phyloP scores from a whole-genome alignment of 1,140 invertebrate genomes.

The Drosophila cardini region DNA sequence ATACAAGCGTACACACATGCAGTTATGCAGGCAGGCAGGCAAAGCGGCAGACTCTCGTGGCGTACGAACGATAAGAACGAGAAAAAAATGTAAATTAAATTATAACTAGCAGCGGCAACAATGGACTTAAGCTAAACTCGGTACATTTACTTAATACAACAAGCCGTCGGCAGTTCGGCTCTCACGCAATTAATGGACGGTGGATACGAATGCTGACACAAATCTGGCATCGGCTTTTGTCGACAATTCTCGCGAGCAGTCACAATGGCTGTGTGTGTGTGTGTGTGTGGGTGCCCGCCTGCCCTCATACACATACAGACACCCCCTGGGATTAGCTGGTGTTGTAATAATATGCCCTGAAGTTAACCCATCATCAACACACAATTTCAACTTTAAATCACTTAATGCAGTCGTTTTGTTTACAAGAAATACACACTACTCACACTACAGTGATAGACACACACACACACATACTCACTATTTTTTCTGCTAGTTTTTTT shows the following conservation, averaged over 20 bases:
- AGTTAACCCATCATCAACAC: slow-evolving; percentile 51
- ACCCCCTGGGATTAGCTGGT: slow-evolving; percentile 15
- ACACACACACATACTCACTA: too few species aligned
- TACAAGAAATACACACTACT: slow-evolving; percentile 40
- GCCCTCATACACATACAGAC: slow-evolving; percentile 7
- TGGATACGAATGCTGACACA: slow-evolving; percentile 41
- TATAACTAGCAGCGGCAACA: slow-evolving; percentile 75
- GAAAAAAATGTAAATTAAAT: slow-evolving; percentile 79
- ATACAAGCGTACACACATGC: slow-evolving; percentile 1
- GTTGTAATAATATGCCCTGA: slow-evolving; percentile 58
- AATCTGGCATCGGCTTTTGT: slow-evolving; percentile 41
- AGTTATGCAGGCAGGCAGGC: too few species aligned
- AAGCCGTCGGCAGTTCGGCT: slow-evolving; percentile 7
- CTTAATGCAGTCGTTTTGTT: slow-evolving; percentile 75
- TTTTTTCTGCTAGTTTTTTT: too few species aligned
- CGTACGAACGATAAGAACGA: slow-evolving; percentile 52
- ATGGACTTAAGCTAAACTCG: slow-evolving; percentile 62
- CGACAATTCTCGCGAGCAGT: slow-evolving; percentile 37
- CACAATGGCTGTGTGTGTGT: too few species aligned
- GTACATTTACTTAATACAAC: slow-evolving; percentile 40
- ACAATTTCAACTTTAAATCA: slow-evolving; percentile 74
- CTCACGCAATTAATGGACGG: slow-evolving; percentile 49
- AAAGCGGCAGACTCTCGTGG: slow-evolving; percentile 24
- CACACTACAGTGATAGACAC: not conserved
- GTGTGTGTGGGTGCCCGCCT: not conserved